Base-by-base conservation (phyloP, 1,140 invertebrate genomes). In the Ganaspis sp. region DNA sequence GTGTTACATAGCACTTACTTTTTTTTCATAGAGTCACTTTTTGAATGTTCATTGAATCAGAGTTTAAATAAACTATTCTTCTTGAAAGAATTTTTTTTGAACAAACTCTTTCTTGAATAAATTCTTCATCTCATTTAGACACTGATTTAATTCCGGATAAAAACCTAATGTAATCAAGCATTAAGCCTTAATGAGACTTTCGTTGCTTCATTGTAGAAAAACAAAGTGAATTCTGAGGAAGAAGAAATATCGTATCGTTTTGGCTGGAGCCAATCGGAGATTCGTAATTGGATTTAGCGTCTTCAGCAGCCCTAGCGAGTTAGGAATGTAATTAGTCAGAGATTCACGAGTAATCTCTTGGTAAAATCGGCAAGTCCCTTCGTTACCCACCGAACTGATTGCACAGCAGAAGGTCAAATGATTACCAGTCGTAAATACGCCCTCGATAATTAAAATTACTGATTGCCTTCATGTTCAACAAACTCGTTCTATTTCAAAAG, bases 321-420 rank as follows among this genome's bases (percentile, higher is more conserved):
- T 84, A 85, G 85, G 86, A 88, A 89, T 86, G 85, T 88, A 89
- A 89, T 89, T 89, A 89, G 87, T 89, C 87, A 88, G 78, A 58
- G 81, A 83, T 81, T 81, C 49, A 75, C 76, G 79, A 73, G 70
- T 81, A 85, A 89, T 89, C 87, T 87, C 73, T 72, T 37, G 26
- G 73, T 53, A 72, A 72, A 76, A 86, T 87, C 86, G 82, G 73
- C 70, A 78, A 64, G 72, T 76, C 70, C 74, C 78, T 80, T 83
- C 82, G 82, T 80, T 86, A 81, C 79, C 72, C 75, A 42, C 54
- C 26, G 29, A 70, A 77, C 58, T 77, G 38, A 84, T 86, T 84
- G 82, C 79, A 79, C 73, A 64, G 75, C 74, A 74, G 17, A 74
- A 87, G 84, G 84, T 86, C 83, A 75, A 82, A 76, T 81, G 85